Evolutionary conservation across 2,113 vertebrate genomes (phyloP).

Genomic region (Triplophysa tibetana): DNA sequence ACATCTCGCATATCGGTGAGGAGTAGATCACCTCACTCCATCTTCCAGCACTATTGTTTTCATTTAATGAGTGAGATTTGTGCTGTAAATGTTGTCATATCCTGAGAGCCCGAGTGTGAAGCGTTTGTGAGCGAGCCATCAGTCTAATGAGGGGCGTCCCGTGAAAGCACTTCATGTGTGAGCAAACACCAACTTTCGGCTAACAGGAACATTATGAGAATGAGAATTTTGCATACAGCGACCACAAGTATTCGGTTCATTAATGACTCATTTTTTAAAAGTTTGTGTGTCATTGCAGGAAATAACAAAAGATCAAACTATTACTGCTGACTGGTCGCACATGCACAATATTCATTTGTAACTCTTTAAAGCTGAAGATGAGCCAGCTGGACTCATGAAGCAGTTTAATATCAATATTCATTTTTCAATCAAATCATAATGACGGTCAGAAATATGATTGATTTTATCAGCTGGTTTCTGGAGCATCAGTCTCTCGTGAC

Average conservation of each 20-base stretch:
- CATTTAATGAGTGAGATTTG: not conserved
- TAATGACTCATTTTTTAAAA: not conserved
- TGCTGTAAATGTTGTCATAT: conserved; percentile 16
- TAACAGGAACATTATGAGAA: conserved; percentile 36
- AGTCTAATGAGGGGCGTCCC: conserved; percentile 33
- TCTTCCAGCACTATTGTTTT: conserved; percentile 1
- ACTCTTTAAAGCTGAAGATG: too few species aligned
- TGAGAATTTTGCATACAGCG: conserved; percentile 18
- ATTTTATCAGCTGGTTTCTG: too few species aligned
- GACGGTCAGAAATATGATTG: too few species aligned
- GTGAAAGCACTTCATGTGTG: conserved; percentile 31
- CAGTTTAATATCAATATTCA: too few species aligned
- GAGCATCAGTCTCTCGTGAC: not conserved
- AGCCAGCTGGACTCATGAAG: too few species aligned
- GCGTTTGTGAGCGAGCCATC: conserved; percentile 7
- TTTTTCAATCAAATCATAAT: too few species aligned
- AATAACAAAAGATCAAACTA: not conserved
- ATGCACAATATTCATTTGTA: too few species aligned
- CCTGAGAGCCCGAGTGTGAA: not conserved
- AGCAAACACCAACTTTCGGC: conserved; percentile 36
- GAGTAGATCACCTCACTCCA: not conserved
- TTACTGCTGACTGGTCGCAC: too few species aligned
- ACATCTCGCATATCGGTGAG: not conserved
- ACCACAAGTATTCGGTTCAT: not conserved
- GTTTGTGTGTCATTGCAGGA: not conserved